A percentile compares a stretch with the other conserved stretches of the same genome.
These are phyloP conservation scores for Spinibarbus caldwelli DNA, from an alignment of 2,797 vertebrate genomes.

Conservation along the genomic window DNA sequence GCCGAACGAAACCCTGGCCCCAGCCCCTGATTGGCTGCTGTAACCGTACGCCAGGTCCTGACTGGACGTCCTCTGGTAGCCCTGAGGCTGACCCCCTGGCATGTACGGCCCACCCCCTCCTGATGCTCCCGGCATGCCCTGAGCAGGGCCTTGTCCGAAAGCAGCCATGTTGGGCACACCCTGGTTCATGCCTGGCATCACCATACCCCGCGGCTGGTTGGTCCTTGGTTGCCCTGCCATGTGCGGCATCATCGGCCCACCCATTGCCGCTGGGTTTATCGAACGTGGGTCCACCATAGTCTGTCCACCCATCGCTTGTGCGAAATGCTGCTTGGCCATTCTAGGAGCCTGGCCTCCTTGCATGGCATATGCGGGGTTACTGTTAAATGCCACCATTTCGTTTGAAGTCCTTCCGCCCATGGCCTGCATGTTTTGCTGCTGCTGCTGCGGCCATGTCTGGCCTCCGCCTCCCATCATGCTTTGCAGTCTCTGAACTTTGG, in stretches of 20 bases:
- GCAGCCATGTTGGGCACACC: slow-evolving; percentile 84
- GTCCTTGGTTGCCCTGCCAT: slow-evolving; percentile 87
- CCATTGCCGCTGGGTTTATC: slow-evolving; percentile 87
- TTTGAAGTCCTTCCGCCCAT: slow-evolving; percentile 93
- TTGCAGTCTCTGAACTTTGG: slow-evolving; percentile 91
- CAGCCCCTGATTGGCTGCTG: slow-evolving; percentile 78
- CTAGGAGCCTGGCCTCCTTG: slow-evolving; percentile 85
- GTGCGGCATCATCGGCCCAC: slow-evolving; percentile 88
- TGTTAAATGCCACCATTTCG: slow-evolving; percentile 89
- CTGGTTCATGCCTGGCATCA: slow-evolving; percentile 84
- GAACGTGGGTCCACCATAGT: slow-evolving; percentile 86
- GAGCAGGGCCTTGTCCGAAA: slow-evolving; percentile 85
- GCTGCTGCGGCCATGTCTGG: slow-evolving; percentile 76
- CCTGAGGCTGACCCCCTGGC: slow-evolving; percentile 84
- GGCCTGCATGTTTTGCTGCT: slow-evolving; percentile 82
- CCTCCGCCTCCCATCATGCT: slow-evolving; percentile 86
- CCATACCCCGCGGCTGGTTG: slow-evolving; percentile 87
- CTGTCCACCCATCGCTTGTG: slow-evolving; percentile 83
- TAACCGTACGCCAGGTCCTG: slow-evolving; percentile 94
- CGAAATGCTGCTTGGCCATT: slow-evolving; percentile 92
- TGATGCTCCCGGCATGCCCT: slow-evolving; percentile 77
- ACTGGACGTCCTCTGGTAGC: slow-evolving; percentile 92
- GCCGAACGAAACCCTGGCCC: slow-evolving; percentile 84
- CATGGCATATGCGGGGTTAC: slow-evolving; percentile 85
- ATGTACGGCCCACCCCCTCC: slow-evolving; percentile 79